Evolutionary conservation across 1,140 invertebrate species (phyloP).

Genomic region (Latrodectus geometricus): DNA sequence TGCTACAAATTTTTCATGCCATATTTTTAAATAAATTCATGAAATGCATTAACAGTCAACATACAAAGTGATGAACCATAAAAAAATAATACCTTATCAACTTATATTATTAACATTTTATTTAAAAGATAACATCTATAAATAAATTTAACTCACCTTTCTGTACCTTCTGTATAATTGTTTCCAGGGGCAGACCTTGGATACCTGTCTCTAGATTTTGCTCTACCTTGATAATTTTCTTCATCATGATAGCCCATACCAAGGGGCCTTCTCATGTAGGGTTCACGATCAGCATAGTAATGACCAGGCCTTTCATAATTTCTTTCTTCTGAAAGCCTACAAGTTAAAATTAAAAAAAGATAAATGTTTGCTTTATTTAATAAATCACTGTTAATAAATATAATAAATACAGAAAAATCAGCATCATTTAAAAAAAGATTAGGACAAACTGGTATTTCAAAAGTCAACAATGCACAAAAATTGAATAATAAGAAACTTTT

Average conservation of each 20-base stretch:
- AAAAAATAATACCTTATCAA: too few species aligned
- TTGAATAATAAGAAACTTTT: too few species aligned
- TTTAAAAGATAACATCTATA: not conserved
- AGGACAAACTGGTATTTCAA: too few species aligned
- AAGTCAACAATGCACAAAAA: too few species aligned
- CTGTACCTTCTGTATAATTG: constrained; percentile 56
- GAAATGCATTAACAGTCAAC: too few species aligned
- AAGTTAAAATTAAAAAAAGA: constrained; percentile 16
- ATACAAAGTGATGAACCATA: too few species aligned
- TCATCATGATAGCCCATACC: constrained; percentile 66
- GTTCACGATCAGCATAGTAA: constrained; percentile 70
- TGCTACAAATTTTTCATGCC: too few species aligned
- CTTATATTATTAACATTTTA: too few species aligned
- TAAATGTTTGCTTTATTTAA: not conserved
- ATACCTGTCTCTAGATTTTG: constrained; percentile 67
- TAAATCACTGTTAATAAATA: not conserved
- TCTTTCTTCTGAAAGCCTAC: constrained; percentile 62
- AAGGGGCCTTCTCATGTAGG: constrained; percentile 64
- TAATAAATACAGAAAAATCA: not conserved
- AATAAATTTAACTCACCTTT: constrained; percentile 39
- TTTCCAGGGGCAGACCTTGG: constrained; percentile 65
- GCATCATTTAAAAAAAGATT: not conserved
- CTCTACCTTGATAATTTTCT: constrained; percentile 65
- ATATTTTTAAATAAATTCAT: too few species aligned
- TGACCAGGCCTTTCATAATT: constrained; percentile 71